phyloP scores from a whole-genome alignment of 2,888 invertebrate genomes.

The Bombylius major region DNA sequence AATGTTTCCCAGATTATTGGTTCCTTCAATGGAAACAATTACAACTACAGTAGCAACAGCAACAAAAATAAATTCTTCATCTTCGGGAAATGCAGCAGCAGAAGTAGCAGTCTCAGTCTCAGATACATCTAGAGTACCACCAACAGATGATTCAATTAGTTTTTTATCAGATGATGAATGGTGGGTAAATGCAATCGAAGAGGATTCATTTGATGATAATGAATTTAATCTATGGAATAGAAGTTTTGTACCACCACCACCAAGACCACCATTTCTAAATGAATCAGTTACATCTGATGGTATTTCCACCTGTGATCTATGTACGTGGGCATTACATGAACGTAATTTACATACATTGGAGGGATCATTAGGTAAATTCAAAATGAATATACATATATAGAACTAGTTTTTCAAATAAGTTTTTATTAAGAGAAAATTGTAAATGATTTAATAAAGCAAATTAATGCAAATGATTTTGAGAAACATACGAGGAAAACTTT shows the following conservation, averaged over 20 bases:
- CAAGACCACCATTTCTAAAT: conserved; percentile 50
- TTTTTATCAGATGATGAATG: conserved; percentile 26
- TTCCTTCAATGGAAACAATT: conserved; percentile 23
- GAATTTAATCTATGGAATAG: conserved; percentile 37
- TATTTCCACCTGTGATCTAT: conserved; percentile 59
- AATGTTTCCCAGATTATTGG: conserved; percentile 33
- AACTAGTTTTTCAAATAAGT: too few species aligned
- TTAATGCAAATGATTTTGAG: too few species aligned
- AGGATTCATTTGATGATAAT: conserved; percentile 37
- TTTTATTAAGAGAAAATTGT: too few species aligned
- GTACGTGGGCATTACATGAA: conserved; percentile 56
- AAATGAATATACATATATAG: conserved; percentile 18
- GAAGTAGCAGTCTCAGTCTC: too few species aligned
- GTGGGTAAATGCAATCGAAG: conserved; percentile 35
- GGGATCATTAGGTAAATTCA: conserved; percentile 49
- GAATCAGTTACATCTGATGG: conserved; percentile 50
- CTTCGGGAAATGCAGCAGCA: too few species aligned
- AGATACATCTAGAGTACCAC: conserved; percentile 4
- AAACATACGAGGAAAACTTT: too few species aligned
- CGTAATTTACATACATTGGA: conserved; percentile 45
- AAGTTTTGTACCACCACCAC: conserved; percentile 53
- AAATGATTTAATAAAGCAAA: too few species aligned
- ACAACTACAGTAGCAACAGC: not conserved
- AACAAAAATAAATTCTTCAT: too few species aligned
- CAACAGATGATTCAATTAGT: conserved; percentile 7